Evolutionary conservation across 2,888 invertebrate species (phyloP), one percentile per base, ranked within the genome.

Genomic region (Toxonevra muliebris): DNA sequence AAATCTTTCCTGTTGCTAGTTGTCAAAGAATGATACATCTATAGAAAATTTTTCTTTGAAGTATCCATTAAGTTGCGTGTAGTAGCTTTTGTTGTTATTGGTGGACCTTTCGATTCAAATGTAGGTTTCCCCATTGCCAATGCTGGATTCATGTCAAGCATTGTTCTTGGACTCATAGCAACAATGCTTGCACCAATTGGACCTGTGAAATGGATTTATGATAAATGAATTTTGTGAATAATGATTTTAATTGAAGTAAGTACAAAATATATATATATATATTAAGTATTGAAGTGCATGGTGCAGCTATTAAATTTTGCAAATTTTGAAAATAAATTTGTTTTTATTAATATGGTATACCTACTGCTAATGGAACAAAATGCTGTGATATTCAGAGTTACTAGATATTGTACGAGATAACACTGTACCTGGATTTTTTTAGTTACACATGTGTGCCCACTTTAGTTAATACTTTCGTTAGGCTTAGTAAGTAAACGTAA

Each of bases 121-220:
- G 77, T 79, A 55, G 86, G 85, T 77, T 85, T 86, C 69, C 79
- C 78, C 84, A 85, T 84, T 68, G 84, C 84, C 78, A 85, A 73
- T 63, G 85, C 86, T 70, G 85, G 85, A 82, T 85, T 86, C 65
- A 84, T 72, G 71, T 85, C 84, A 61, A 86, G 72, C 81, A 85
- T 80, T 54, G 84, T 85, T 72, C 84, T 79, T 69, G 85, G 86
- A 80, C 84, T 84, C 80, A 85, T 84, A 73, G 85, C 85, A 66
- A 85, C 83, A 73, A 85, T 86, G 76, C 85, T 85, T 73, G 85
- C 85, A 76, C 85, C 85, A 76, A 85, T 79, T 41, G 85, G 85
- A 83, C 85, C 85, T 85, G 75, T 20, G 15, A 30, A 40, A 11
- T 5, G 19, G 30, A 30, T 10, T 12, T n/a, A 57, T 57, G 40